Base-by-base conservation (phyloP, 1,140 invertebrate genomes). In the Carcinoscorpius rotundicauda region DNA sequence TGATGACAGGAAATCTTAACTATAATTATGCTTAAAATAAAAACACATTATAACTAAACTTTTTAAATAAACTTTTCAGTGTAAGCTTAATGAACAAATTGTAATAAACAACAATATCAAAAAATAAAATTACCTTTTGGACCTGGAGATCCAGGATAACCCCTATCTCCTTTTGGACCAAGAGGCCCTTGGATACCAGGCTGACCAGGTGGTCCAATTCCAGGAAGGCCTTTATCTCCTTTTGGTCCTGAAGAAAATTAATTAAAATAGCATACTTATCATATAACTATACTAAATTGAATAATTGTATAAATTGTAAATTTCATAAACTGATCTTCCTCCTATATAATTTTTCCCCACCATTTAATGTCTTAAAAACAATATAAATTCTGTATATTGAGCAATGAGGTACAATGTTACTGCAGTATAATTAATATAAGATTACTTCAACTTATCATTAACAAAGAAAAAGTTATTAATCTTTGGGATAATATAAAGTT, bases 151-250 rank as follows among this genome's bases (percentile, higher is more conserved):
- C 76, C 76, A 10, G 67, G 51, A 52, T 65, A 58, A 61, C 77
- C 77, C 50, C 71, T 67, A 6, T 61, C 62, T 49, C 66, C 66
- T 50, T 63, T 63, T 29, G 49, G 51, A 58, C 68, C 68, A 1
- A 61, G 64, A 11, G 62, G 61, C 5, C 69, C 66, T 61, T 64
- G 82, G 63, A n/a, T 8, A 9, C 87, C 88, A 52, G 76, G 75
- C 5, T 81, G 80, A 50, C 88, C 87, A 10, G 81, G 82, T 69
- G 84, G 84, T 61, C 88, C 53, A 60, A 60, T 60, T 60, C 58
- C 53, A 55, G 53, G 53, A 9, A 9, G 8, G 8, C 53, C 87
- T 74, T 83, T 75, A 3, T 83, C 84, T 51, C 91, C 91, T 48
- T 86, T 84, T 6, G 85, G 83, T 8, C 53, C 53, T 55, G 3